Base-by-base conservation (phyloP, 2,113 vertebrate genomes). In the Mugil cephalus region DNA sequence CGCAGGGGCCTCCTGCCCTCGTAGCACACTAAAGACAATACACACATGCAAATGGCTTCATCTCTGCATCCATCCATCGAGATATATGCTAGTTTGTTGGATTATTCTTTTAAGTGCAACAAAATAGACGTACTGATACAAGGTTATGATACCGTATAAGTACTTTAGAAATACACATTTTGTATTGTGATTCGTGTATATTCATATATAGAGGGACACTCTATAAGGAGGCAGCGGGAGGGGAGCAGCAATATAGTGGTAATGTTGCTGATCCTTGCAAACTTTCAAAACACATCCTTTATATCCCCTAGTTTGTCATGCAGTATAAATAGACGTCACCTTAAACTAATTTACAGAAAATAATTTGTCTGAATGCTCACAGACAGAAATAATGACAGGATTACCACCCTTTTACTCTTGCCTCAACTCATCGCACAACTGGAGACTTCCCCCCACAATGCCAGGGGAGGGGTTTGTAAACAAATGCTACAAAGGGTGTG, bases 281-380 rank as follows among this genome's bases (percentile, higher is more conserved):
- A 87, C 56, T 85, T 50, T 67, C 77, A 74, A 88, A 84, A 81
- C 77, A 80, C 65, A 43, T 87, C 82, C 74, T 80, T 82, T 82
- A 77, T 58, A 87, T 72, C 79, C 80, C 84, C 76, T 89, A 81
- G 47, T 82, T 89, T 86, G 76, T 92, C 93, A 94, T 93, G 92
- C 93, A 93, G 87, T 93, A 93, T 83, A 91, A 93, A 92, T 89
- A 92, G 82, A 93, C 60, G 56, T 91, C 80, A 86, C 82, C 85
- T 91, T 86, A 88, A 89, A 90, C 77, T 87, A 85, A 84, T 90
- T 83, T 91, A 90, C 87, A 89, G 87, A 88, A 93, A 93, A 87
- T 24, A 88, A 88, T 68, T 88, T 69, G 69, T 85, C 84, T 82
- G 82, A 86, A 87, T 82, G 84, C 83, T 82, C 86, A 91, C 86